phyloP scores from a whole-genome alignment of 2,797 vertebrate genomes.

The Phaenicophaeus curvirostris region DNA sequence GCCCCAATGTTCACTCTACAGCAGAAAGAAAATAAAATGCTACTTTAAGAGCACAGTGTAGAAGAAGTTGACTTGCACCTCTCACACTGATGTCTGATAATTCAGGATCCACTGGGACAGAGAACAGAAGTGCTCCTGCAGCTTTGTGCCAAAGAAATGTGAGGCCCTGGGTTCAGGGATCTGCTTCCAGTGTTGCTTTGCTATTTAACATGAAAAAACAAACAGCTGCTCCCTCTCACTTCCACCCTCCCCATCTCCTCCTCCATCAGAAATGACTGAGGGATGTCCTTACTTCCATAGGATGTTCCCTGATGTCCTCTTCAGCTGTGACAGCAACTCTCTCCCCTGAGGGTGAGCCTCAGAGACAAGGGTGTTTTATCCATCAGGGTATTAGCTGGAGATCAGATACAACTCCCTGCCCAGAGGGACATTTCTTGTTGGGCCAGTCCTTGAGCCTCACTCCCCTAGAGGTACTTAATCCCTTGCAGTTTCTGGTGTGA shows the following conservation, averaged over 20 bases:
- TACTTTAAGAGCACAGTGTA: background rate
- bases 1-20: background rate
- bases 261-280: background rate
- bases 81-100: background rate
- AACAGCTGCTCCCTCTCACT: background rate
- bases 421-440: background rate
- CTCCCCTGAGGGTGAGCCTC: background rate
- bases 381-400: background rate
- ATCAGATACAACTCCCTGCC: background rate
- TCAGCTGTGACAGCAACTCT: background rate
- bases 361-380: background rate
- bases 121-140: background rate
- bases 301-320: rapidly evolving
- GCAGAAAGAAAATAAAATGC: background rate
- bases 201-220: background rate
- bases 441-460: background rate
- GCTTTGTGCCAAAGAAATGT: background rate
- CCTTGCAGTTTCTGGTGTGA: background rate
- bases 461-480: background rate
- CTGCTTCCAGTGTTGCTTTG: background rate
- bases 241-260: background rate
- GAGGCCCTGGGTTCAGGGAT: background rate
- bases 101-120: background rate
- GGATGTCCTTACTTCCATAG: background rate
- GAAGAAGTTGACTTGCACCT: background rate